A percentile compares a stretch with the other conserved stretches of the same genome.
phyloP scores from a whole-genome alignment of 2,888 invertebrate genomes.

The Listrodromus nycthemerus region DNA sequence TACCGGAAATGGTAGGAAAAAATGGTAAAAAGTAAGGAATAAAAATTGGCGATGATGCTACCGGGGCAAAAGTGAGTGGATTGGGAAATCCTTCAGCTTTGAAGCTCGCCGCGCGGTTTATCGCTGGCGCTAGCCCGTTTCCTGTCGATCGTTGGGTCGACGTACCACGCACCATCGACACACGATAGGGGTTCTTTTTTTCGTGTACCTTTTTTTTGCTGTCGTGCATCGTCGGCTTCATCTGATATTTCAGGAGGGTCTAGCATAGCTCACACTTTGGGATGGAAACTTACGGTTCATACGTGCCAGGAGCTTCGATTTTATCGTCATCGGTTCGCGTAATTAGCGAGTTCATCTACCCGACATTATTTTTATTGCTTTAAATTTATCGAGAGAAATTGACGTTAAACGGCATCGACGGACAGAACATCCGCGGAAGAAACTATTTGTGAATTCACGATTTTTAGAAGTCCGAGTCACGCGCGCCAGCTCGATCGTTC shows the following conservation, averaged over 20 bases:
- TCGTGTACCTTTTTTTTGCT: slow-evolving; percentile 15
- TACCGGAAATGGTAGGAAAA: slow-evolving; percentile 13
- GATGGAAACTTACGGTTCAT: neutral
- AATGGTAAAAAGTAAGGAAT: neutral
- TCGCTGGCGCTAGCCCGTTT: slow-evolving; percentile 38
- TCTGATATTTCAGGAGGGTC: slow-evolving; percentile 5
- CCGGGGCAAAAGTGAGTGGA: slow-evolving; percentile 47
- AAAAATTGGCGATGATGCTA: slow-evolving; percentile 14
- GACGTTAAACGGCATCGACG: neutral
- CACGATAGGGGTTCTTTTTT: neutral
- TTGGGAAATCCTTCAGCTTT: slow-evolving; percentile 57
- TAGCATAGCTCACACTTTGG: neutral
- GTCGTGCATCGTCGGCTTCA: slow-evolving; percentile 7
- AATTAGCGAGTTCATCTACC: slow-evolving; percentile 28
- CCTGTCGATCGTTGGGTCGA: slow-evolving; percentile 42
- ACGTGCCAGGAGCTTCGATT: slow-evolving; percentile 9
- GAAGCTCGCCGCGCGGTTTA: slow-evolving; percentile 47
- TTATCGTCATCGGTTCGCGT: slow-evolving; percentile 10
- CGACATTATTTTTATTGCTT: neutral
- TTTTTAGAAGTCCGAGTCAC: slow-evolving; percentile 4
- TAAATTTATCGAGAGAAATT: neutral
- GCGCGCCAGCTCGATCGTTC: neutral
- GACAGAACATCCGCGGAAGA: neutral
- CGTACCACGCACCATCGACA: slow-evolving; percentile 9
- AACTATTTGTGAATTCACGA: slow-evolving; percentile 10